These are phyloP conservation scores for Diachasma alloeum DNA, from an alignment of 1,140 invertebrate genomes.

Conservation along the genomic window DNA sequence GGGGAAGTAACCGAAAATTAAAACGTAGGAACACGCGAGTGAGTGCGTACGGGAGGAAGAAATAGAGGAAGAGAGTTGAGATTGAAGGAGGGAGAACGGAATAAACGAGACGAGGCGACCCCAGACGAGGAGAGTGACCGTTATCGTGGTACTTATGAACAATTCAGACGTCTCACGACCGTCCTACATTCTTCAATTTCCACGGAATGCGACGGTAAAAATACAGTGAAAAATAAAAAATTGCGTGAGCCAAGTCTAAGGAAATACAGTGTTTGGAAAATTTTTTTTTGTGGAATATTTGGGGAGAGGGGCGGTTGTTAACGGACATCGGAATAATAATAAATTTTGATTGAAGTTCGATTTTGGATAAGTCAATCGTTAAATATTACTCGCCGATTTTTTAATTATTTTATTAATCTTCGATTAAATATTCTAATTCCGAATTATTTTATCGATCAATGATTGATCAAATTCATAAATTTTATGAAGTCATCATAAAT, in stretches of 20 bases:
- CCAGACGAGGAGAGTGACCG: slow-evolving; percentile 1
- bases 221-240: not conserved
- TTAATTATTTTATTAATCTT: too few species aligned
- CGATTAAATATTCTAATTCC: too few species aligned
- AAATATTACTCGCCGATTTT: too few species aligned
- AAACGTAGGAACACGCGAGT: not conserved
- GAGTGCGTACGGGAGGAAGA: not conserved
- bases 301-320: too few species aligned
- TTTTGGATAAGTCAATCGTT: too few species aligned
- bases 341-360: too few species aligned
- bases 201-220: slow-evolving; percentile 1
- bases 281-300: too few species aligned
- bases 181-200: slow-evolving; percentile 13
- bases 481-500: too few species aligned
- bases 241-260: not conserved
- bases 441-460: too few species aligned
- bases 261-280: not conserved
- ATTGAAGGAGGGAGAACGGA: not conserved
- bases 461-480: too few species aligned
- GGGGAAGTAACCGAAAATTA: not conserved
- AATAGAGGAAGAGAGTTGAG: not conserved
- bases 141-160: slow-evolving; percentile 10
- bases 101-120: not conserved
- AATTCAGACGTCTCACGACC: slow-evolving; percentile 11
- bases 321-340: too few species aligned